These are phyloP conservation scores for Emesis furor DNA, from an alignment of 2,888 invertebrate genomes.

Conservation along the genomic window DNA sequence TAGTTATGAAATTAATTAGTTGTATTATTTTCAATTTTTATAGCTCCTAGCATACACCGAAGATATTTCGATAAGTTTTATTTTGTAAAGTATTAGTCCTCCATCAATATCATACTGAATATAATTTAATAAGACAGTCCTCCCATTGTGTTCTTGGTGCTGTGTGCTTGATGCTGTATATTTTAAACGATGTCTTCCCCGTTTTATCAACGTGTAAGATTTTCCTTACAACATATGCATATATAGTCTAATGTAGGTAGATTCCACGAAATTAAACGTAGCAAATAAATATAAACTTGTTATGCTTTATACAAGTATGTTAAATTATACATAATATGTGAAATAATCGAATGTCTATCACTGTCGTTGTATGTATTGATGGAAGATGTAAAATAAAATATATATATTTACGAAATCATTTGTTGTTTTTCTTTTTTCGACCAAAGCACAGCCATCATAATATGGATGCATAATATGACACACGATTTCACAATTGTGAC, in stretches of 20 bases:
- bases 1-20: constrained; percentile 92
- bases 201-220: constrained; percentile 71
- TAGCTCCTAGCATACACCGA: constrained; percentile 92
- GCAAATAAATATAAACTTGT: constrained; percentile 51
- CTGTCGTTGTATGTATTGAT: constrained; percentile 92
- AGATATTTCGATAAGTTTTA: constrained; percentile 92
- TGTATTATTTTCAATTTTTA: constrained; percentile 92
- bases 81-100: constrained; percentile 91
- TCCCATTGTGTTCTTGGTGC: constrained; percentile 78
- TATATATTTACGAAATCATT: constrained; percentile 90
- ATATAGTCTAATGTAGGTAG: constrained; percentile 28
- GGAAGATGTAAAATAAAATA: constrained; percentile 92
- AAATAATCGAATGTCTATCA: constrained; percentile 76
- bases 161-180: constrained; percentile 77
- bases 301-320: constrained; percentile 18
- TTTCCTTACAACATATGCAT: constrained; percentile 34
- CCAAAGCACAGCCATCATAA: neutral
- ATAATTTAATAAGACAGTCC: constrained; percentile 78
- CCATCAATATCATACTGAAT: constrained; percentile 90
- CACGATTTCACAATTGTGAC: no score
- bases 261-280: constrained; percentile 25
- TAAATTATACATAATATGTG: constrained; percentile 29
- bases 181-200: constrained; percentile 88
- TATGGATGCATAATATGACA: neutral
- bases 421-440: constrained; percentile 77